Base-by-base conservation (phyloP, 2,113 vertebrate species). In the Hepsetus odoe region DNA sequence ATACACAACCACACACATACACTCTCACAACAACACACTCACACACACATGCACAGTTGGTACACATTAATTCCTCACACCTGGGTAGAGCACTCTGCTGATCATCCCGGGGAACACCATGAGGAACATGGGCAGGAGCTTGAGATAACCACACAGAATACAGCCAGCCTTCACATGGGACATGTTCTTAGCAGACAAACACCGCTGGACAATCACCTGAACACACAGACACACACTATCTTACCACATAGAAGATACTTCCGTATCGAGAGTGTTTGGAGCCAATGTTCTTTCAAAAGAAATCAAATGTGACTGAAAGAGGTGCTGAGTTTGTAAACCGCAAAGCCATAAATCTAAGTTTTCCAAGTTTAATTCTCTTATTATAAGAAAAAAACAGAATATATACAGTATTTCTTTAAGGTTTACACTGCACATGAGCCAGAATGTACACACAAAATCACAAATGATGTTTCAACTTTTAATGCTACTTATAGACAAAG, bases 101-200 rank as follows among this genome's bases (percentile, higher is more conserved):
- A 98, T 94, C 98, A 99, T 99, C 0, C 98, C 96, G 0, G 96
- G 91, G 89, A 99, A 95, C 76, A 99, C 95, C 84, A 99, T 97
- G 68, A 99, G 91, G 74, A 98, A 99, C 98, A 99, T 99, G 49
- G 97, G 98, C 79, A 98, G 74, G 35, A 99, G 90, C 84, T 99
- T 99, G 79, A 99, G 83, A 89, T 99, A 99, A 0, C 97, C 97
- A 46, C 97, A 99, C 78, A 97, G 0, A 82, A 94, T 79, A 51
- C 97, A 99, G 24, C 97, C 98, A 0, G 88, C 96, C 87, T 98
- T 99, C 58, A 98, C 96, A 0, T 99, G 97, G n/a, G 96, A 98
- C 88, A 99, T 92, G 85, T 94, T 99, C 88, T 99, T 99, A 64
- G 93, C 97, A 0, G 98, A 98, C 65, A 99, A 96, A 84, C 97